Evolutionary conservation across 2,888 invertebrate species (phyloP).

Genomic region (Drosophila acutilabella): DNA sequence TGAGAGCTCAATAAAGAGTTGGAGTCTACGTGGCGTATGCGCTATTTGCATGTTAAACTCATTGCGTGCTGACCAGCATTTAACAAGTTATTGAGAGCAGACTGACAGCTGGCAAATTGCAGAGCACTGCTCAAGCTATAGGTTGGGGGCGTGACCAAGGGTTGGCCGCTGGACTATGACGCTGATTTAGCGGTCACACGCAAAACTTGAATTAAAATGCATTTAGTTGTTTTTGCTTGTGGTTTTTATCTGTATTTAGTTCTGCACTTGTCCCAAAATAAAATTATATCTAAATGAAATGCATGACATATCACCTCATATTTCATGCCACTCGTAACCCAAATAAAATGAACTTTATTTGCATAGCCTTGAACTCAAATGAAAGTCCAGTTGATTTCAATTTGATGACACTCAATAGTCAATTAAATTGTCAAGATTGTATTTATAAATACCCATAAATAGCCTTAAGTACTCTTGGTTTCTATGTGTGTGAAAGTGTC

Average conservation of each 20-base stretch:
- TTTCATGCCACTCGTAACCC: conserved; percentile 8
- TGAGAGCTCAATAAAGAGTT: neutral
- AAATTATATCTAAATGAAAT: conserved; percentile 50
- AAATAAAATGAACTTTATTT: neutral
- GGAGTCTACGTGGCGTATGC: conserved; percentile 35
- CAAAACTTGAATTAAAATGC: conserved; percentile 69
- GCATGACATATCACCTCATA: conserved; percentile 10
- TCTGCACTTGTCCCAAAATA: conserved; percentile 13
- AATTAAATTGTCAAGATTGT: neutral
- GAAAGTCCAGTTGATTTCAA: neutral
- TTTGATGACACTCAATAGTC: neutral
- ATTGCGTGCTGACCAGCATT: conserved; percentile 44
- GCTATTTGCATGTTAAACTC: conserved; percentile 60
- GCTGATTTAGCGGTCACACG: conserved; percentile 65
- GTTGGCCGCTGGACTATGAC: neutral
- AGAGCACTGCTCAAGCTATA: conserved; percentile 14
- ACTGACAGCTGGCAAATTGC: conserved; percentile 73
- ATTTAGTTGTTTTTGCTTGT: conserved; percentile 41
- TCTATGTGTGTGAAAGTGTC: neutral
- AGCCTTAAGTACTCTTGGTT: neutral
- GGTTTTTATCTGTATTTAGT: neutral
- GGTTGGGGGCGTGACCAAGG: conserved; percentile 8
- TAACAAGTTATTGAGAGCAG: conserved; percentile 39
- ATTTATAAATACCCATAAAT: neutral
- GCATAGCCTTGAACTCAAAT: conserved; percentile 11